phyloP scores from a whole-genome alignment of 1,140 invertebrate species.

The Drosophila pallidifrons region DNA sequence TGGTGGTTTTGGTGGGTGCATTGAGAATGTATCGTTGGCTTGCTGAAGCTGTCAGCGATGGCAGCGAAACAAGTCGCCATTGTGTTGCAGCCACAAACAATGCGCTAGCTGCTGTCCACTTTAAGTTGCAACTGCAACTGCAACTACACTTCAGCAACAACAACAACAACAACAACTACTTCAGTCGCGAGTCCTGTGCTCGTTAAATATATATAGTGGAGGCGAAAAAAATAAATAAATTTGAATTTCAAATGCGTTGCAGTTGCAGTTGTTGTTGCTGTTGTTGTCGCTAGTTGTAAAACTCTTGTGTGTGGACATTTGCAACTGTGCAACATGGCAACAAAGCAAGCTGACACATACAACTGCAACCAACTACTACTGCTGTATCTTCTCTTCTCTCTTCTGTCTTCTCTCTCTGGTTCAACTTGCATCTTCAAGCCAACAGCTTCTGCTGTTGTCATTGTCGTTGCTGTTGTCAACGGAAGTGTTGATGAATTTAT shows the following conservation, averaged over 20 bases:
- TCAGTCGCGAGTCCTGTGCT: constrained; percentile 43
- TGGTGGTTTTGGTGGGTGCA: constrained; percentile 47
- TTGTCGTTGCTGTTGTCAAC: constrained; percentile 59
- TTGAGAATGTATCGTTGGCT: constrained; percentile 72
- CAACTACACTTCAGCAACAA: constrained; percentile 4
- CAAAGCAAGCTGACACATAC: constrained; percentile 8
- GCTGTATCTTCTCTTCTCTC: background rate
- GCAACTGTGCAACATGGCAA: constrained; percentile 49
- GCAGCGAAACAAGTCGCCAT: constrained; percentile 56
- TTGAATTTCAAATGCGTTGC: constrained; percentile 77
- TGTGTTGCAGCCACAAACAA: constrained; percentile 37
- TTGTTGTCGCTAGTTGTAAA: constrained; percentile 13
- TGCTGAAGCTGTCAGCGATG: constrained; percentile 74
- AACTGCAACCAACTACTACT: background rate
- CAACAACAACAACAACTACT: constrained; percentile 15
- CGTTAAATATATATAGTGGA: constrained; percentile 15
- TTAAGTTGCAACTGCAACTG: constrained; percentile 26
- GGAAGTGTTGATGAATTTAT: constrained; percentile 82
- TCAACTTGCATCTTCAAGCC: background rate
- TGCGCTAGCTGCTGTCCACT: constrained; percentile 32
- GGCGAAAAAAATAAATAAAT: constrained; percentile 44
- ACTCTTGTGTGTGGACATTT: constrained; percentile 46
- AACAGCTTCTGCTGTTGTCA: constrained; percentile 17
- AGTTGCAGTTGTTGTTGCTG: constrained; percentile 33
- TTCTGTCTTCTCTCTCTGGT: too few species aligned